Evolutionary conservation across 2,797 vertebrate species (phyloP).

Genomic region (Aphelocoma californica): DNA sequence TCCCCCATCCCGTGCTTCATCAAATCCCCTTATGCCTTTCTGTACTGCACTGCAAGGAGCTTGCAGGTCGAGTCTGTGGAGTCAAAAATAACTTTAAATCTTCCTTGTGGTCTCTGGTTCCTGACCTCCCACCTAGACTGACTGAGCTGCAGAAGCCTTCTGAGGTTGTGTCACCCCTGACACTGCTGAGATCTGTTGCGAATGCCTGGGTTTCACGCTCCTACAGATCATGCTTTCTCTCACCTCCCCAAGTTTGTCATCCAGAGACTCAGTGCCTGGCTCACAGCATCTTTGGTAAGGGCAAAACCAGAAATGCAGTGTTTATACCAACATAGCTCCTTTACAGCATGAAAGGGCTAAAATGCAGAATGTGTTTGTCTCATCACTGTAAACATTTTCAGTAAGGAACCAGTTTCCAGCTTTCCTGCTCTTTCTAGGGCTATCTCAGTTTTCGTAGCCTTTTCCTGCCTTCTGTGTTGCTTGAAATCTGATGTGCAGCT

Average conservation of each 20-base stretch:
- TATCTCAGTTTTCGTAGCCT: background rate
- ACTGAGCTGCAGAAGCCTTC: background rate
- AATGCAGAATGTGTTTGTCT: background rate
- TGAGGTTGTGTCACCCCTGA: too few relatives aligned
- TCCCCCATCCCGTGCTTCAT: background rate
- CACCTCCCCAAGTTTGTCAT: background rate
- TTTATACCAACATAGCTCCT: background rate
- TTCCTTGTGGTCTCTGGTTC: background rate
- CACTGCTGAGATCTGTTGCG: background rate
- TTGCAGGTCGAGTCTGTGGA: background rate
- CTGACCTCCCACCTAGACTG: background rate
- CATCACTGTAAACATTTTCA: background rate
- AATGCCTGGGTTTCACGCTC: accelerated
- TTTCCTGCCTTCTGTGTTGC: background rate
- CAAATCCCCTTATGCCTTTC: background rate
- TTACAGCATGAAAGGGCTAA: background rate
- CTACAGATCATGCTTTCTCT: background rate
- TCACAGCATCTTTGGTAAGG: background rate
- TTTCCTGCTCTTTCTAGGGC: background rate
- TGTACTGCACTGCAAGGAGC: background rate
- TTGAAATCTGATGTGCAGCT: background rate
- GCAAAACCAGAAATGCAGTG: accelerated
- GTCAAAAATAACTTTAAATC: background rate
- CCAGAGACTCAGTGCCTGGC: background rate
- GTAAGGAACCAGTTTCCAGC: background rate